Evolutionary conservation across 2,113 vertebrate species (phyloP).

Genomic region (Eidolon helvum): DNA sequence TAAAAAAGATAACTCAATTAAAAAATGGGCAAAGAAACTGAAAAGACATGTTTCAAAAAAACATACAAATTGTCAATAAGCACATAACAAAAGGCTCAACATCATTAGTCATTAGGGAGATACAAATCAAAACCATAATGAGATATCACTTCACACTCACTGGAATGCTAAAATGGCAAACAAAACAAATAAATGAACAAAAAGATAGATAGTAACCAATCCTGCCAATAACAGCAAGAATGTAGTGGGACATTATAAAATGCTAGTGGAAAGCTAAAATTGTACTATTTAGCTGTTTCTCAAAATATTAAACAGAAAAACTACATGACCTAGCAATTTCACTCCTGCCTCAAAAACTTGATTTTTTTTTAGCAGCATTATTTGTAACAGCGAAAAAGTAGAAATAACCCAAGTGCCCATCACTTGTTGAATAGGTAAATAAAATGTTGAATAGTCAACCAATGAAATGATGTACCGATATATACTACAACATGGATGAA

Average conservation of each 20-base stretch:
- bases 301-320: not conserved
- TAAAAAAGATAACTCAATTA: not conserved
- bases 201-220: not conserved
- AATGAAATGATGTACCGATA: not conserved
- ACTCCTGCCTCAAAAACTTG: not conserved
- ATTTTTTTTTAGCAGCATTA: not conserved
- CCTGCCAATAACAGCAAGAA: not conserved
- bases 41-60: not conserved
- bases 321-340: not conserved
- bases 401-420: not conserved
- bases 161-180: not conserved
- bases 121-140: not conserved
- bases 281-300: not conserved
- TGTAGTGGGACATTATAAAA: not conserved
- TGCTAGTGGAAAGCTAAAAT: not conserved
- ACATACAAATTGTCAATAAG: not conserved
- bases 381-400: not conserved
- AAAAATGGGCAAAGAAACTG: not conserved
- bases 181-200: not conserved
- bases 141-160: not conserved
- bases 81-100: not conserved
- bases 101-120: not conserved
- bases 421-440: not conserved
- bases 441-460: not conserved
- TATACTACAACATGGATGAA: no score